Evolutionary conservation across 2,113 vertebrate genomes (phyloP).

Genomic region (Jacana jacana): DNA sequence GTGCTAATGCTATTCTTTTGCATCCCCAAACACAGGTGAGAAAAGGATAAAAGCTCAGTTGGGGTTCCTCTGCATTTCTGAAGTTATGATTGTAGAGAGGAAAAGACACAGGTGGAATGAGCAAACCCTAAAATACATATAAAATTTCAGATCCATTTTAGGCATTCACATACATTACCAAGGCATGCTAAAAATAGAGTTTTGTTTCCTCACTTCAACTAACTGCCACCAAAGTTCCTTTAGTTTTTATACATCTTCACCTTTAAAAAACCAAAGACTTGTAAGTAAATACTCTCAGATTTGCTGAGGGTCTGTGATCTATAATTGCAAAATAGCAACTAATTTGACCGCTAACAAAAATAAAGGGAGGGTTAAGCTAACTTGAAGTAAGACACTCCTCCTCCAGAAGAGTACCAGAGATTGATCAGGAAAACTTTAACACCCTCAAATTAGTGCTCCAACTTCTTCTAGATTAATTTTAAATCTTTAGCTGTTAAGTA

Average conservation of each 20-base stretch:
- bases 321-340: neutral
- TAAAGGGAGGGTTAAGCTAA: neutral
- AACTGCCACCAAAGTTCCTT: neutral
- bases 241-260: neutral
- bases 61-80: neutral
- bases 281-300: neutral
- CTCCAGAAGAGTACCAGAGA: neutral
- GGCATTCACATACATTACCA: rapidly evolving
- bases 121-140: neutral
- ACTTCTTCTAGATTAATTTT: neutral
- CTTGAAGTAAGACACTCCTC: neutral
- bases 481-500: neutral
- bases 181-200: neutral
- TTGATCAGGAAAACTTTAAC: neutral
- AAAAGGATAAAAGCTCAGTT: neutral
- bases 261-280: neutral
- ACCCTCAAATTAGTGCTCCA: neutral
- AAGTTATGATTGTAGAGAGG: neutral
- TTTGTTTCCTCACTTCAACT: neutral
- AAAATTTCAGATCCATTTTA: neutral
- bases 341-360: neutral
- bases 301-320: neutral
- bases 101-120: neutral
- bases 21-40: neutral
- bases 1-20: neutral